phyloP scores from a whole-genome alignment of 2,888 invertebrate species.

The Leucoptera coffeella region DNA sequence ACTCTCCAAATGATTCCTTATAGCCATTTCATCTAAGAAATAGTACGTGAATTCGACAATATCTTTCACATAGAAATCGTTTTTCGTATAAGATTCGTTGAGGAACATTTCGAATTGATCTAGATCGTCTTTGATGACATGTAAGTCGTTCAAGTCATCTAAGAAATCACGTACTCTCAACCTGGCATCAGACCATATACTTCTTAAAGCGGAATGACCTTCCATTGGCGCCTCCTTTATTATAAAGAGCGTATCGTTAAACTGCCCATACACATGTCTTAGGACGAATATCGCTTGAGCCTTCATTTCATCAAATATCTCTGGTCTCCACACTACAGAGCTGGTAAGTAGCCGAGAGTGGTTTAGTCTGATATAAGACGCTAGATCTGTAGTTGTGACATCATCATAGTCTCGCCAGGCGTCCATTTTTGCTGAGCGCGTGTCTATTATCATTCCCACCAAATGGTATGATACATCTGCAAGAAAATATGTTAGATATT shows the following conservation, averaged over 20 bases:
- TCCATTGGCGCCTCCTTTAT: conserved; percentile 59
- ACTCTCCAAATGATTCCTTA: conserved; percentile 70
- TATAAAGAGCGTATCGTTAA: conserved; percentile 35
- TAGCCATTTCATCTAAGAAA: conserved; percentile 70
- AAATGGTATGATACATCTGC: conserved; percentile 56
- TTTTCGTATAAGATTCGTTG: conserved; percentile 71
- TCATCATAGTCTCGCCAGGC: conserved; percentile 81
- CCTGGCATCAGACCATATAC: conserved; percentile 72
- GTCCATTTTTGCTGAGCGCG: conserved; percentile 67
- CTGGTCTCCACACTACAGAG: conserved; percentile 73
- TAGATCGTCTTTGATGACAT: conserved; percentile 66
- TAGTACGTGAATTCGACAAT: conserved; percentile 63
- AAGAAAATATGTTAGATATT: too few species aligned
- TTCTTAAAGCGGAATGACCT: conserved; percentile 58
- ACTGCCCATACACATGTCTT: conserved; percentile 25
- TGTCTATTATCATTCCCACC: conserved; percentile 70
- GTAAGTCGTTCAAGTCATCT: conserved; percentile 66
- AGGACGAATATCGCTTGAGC: conserved; percentile 20
- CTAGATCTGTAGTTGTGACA: conserved; percentile 68
- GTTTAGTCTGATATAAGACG: conserved; percentile 74
- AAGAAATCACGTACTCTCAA: conserved; percentile 63
- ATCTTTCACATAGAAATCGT: conserved; percentile 80
- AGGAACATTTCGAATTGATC: conserved; percentile 63
- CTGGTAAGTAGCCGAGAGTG: conserved; percentile 78
- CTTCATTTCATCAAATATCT: conserved; percentile 52